Evolutionary conservation across 2,888 invertebrate species (phyloP).

Genomic region (Oxycera nigricornis): DNA sequence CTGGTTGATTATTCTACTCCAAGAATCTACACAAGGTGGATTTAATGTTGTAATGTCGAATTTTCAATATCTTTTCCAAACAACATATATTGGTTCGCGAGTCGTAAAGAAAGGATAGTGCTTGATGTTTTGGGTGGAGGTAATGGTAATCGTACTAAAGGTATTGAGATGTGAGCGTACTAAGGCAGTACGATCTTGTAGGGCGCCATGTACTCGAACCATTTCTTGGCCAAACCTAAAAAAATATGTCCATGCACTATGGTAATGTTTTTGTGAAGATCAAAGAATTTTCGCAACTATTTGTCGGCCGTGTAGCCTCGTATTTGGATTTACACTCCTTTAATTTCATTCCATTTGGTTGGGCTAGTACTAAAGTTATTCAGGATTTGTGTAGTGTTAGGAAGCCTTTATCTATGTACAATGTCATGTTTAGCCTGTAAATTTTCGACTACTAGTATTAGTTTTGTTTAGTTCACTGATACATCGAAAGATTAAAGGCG

Average conservation of each 20-base stretch:
- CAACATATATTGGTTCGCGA: constrained; percentile 6
- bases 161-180: constrained; percentile 35
- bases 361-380: constrained; percentile 10
- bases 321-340: constrained; percentile 25
- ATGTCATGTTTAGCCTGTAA: constrained; percentile 32
- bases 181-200: not conserved
- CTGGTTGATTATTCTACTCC: constrained; percentile 24
- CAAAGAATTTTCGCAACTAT: constrained; percentile 36
- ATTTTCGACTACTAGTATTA: constrained; percentile 29
- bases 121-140: constrained; percentile 5
- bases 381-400: constrained; percentile 33
- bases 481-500: not conserved
- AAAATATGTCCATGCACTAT: constrained; percentile 11
- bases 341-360: not conserved
- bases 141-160: constrained; percentile 10
- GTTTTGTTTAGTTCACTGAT: constrained; percentile 11
- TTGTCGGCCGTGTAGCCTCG: constrained; percentile 35
- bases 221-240: not conserved
- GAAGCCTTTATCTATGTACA: constrained; percentile 36
- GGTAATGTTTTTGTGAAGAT: constrained; percentile 38
- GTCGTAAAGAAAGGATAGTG: constrained; percentile 24
- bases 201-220: constrained; percentile 34
- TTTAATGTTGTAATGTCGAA: constrained; percentile 38
- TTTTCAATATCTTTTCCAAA: constrained; percentile 31
- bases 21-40: constrained; percentile 29